Evolutionary conservation across 2,888 invertebrate species (phyloP), one percentile per base, ranked within the genome.

Genomic region (Petrolisthes manimaculis): DNA sequence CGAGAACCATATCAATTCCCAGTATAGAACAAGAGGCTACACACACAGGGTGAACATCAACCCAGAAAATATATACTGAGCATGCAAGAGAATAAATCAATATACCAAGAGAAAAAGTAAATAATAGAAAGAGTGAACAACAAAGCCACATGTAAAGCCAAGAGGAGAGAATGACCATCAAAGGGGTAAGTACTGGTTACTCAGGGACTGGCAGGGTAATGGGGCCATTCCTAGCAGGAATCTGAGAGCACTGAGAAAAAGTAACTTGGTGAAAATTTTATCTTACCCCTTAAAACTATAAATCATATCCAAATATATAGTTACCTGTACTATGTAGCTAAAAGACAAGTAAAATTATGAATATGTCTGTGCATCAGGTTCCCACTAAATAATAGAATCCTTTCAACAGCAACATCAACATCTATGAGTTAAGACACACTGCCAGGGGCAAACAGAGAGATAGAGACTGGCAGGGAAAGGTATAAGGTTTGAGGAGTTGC

Each of bases 61-160:
- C 87, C 87, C 80, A 86, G 67, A 88, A 88, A 79, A 88, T 79
- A 77, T 83, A 88, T 88, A 84, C 53, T 67, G 61, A 85, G 14
- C 80, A 79, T 85, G 80, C 80, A 71, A 80, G 24, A 80, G 81
- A 83, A 88, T 83, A 71, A 88, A 77, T 79, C 79, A 77, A 84
- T 14, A 77, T n/a, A 37, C 77, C 61, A 61, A 56, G 54, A 84
- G 74, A 86, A 80, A 80, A 79, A 88, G 37, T 79, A 80, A 69
- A 83, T 80, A 87, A 79, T 83, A 77, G 51, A 53, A 56, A 77
- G 77, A 84, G 83, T 88, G 87, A 88, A 88, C 87, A 80, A 88
- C 84, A 88, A 87, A 84, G 87, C 87, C 87, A 88, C 87, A 88
- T 61, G 74, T 51, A 88, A 88, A 88, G 87, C 87, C 81, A 56